These are phyloP conservation scores for Nomada goodeniana DNA, from an alignment of 2,888 invertebrate species.

Conservation along the genomic window DNA sequence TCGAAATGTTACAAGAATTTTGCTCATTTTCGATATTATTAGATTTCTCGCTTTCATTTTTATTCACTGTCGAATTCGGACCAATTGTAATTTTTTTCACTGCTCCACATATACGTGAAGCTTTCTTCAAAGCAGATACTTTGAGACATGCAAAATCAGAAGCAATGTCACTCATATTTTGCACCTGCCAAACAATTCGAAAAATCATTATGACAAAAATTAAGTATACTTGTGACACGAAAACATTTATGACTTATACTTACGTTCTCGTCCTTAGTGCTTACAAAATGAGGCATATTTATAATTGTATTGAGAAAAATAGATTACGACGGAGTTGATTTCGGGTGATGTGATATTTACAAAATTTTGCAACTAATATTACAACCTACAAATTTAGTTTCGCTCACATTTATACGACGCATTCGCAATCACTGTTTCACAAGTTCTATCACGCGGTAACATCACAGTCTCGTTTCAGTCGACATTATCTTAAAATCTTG, in stretches of 20 bases:
- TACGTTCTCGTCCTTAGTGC: slow-evolving; percentile 60
- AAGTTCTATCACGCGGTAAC: slow-evolving; percentile 3
- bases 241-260: slow-evolving; percentile 33
- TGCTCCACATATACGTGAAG: slow-evolving; percentile 85
- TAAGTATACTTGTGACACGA: too few species aligned
- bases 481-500: slow-evolving; percentile 22
- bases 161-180: slow-evolving; percentile 74
- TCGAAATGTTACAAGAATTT: slow-evolving; percentile 64
- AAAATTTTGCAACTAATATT: slow-evolving; percentile 29
- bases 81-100: slow-evolving; percentile 86
- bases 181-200: slow-evolving; percentile 30
- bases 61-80: slow-evolving; percentile 81
- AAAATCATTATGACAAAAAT: not conserved
- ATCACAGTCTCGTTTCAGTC: not conserved
- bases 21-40: slow-evolving; percentile 75
- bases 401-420: slow-evolving; percentile 13
- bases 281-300: slow-evolving; percentile 70
- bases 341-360: slow-evolving; percentile 32
- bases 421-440: not conserved
- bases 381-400: slow-evolving; percentile 48
- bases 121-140: slow-evolving; percentile 87
- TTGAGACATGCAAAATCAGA: slow-evolving; percentile 85
- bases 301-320: not conserved
- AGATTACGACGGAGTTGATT: slow-evolving; percentile 35
- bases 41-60: slow-evolving; percentile 67